Evolutionary conservation across 2,113 vertebrate species (phyloP), one percentile per base, ranked within the genome.

Genomic region (Sylvilagus bachmani): DNA sequence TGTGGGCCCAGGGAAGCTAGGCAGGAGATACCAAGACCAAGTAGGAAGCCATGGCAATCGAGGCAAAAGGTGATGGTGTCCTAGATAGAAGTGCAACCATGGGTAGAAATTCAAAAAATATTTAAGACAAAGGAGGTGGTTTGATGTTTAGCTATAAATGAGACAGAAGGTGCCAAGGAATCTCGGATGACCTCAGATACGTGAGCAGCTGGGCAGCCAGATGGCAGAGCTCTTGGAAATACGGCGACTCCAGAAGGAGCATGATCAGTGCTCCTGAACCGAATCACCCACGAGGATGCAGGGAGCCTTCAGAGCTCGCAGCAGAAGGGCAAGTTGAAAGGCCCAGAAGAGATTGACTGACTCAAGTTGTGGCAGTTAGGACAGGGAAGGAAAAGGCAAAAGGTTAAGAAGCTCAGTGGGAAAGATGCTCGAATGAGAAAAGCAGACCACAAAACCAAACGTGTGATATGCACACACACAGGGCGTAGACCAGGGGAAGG

Each of bases 181-280:
- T 95, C 88, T 87, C 81, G 29, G 64, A 66, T 95, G 94, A 92
- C 90, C 78, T 96, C 88, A 74, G 69, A n/a, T 92, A 29, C 73
- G n/a, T 61, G 51, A 82, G 77, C 88, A 96, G 85, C 62, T 95
- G 96, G 94, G 31, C 44, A 58, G 77, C 92, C 96, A 97, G 96
- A 96, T 93, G 96, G 96, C 27, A 86, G 86, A 84, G 67, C 64
- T 95, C 93, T 92, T 95, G 94, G 91, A 95, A 77, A 88, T 74
- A 70, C 62, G 38, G 85, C 55, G 84, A 78, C 66, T 93, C 92
- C 95, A 81, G 88, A 94, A 89, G 85, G 87, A 78, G 25, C 78
- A 79, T 31, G 82, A 71, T 93, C n/a, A 85, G 38, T 70, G 25
- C 58, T 86, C 93, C 78, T 82, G 85, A 92, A 55, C 73, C 73